phyloP scores from a whole-genome alignment of 2,113 vertebrate genomes.

The Cettia cetti region DNA sequence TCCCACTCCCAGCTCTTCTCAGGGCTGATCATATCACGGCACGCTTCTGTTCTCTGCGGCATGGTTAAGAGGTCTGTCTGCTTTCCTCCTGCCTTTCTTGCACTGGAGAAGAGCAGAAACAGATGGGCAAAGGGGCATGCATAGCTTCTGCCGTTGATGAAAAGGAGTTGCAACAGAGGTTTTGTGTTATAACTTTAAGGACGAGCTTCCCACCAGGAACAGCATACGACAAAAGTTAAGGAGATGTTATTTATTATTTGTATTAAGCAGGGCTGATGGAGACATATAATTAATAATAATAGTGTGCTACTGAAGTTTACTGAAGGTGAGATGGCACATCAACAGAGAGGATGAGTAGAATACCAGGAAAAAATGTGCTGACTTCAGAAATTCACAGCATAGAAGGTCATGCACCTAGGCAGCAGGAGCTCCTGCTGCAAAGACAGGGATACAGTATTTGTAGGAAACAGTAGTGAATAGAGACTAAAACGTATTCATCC shows the following conservation, averaged over 20 bases:
- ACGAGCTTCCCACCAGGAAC: not conserved
- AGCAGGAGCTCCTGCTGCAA: not conserved
- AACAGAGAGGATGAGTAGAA: not conserved
- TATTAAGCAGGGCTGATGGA: not conserved
- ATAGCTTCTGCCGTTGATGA: not conserved
- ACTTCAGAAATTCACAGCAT: not conserved
- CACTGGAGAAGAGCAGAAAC: not conserved
- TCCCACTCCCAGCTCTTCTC: not conserved
- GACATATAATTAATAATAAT: not conserved
- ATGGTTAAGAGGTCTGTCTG: not conserved
- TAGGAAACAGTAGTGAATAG: not conserved
- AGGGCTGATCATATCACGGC: fast-evolving
- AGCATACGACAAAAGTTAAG: not conserved
- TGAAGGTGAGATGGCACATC: not conserved
- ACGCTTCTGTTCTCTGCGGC: not conserved
- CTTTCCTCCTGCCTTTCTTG: not conserved
- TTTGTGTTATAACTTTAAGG: not conserved
- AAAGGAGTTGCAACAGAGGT: not conserved
- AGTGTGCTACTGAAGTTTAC: not conserved
- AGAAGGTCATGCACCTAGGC: not conserved
- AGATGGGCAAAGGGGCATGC: not conserved
- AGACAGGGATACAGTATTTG: not conserved
- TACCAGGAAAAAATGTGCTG: not conserved
- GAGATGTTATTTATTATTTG: not conserved
- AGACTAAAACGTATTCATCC: not conserved